phyloP scores from a whole-genome alignment of 2,113 vertebrate species.

The Oxyura jamaicensis region DNA sequence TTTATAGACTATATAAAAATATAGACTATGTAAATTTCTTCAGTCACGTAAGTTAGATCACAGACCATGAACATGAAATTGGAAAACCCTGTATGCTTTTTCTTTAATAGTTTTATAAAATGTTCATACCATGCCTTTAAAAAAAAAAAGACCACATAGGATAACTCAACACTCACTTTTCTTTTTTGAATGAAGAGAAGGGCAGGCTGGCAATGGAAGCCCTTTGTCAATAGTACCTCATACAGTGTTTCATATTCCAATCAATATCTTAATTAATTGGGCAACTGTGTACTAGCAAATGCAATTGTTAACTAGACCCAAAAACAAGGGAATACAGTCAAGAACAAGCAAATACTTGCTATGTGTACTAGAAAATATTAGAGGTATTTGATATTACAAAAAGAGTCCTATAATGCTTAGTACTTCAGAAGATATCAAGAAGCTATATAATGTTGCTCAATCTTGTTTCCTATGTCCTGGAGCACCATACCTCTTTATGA shows the following conservation, averaged over 20 bases:
- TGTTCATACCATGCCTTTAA: not conserved
- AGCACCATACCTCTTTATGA: not conserved
- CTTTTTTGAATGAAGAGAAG: not conserved
- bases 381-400: no score
- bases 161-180: not conserved
- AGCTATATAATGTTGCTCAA: not conserved
- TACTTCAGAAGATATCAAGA: not conserved
- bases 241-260: not conserved
- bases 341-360: not conserved
- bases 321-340: not conserved
- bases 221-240: not conserved
- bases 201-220: not conserved
- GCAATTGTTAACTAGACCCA: not conserved
- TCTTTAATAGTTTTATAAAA: not conserved
- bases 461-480: not conserved
- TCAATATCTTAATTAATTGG: not conserved
- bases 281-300: not conserved
- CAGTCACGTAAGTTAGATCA: not conserved
- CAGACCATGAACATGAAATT: not conserved
- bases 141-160: not conserved
- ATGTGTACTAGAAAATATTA: rapidly evolving
- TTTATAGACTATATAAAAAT: not conserved
- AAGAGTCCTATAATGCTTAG: not conserved
- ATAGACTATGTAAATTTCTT: not conserved
- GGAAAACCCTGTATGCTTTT: not conserved